Base-by-base conservation (phyloP, 1,140 invertebrate genomes). In the Dufourea novaeangliae region DNA sequence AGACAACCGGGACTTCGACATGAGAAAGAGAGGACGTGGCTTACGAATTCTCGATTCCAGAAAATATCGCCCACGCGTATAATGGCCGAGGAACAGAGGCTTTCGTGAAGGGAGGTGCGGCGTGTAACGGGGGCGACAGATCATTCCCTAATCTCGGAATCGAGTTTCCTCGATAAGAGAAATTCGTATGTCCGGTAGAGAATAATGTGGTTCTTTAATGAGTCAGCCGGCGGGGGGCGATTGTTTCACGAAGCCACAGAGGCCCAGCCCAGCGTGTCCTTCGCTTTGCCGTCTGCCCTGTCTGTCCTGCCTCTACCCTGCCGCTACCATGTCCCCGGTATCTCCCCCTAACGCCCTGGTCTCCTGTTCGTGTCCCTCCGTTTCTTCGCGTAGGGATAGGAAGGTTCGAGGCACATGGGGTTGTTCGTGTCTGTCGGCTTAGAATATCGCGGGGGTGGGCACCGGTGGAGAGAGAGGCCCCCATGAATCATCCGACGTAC, bases 401-500 rank as follows among this genome's bases (percentile, higher is more conserved):
- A 84, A 84, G 68, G 80, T 79, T 25, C 22, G 68, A 68, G 59
- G 22, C 68, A 69, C 59, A 52, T n/a, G 69, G 62, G 66, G 83
- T 79, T 59, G 78, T 64, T 73, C 66, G 74, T 78, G 69, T 59
- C 81, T 78, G 72, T 59, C 81, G 83, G 86, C 80, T 88, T 86
- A 87, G 87, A 89, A 89, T 88, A 89, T 86, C 80, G 86, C 78
- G 80, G 83, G 78, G 85, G 86, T 80, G 83, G 83, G 57, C 54
- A 70, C 29, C 54, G 52, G 14, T 54, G 62, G 32, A 84, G 74
- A 80, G 77, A 82, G 74, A 81, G 77, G 79, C 62, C 86, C 74
- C 86, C 87, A 89, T 90, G 89, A 90, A 90, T 90, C 89, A 90
- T 90, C 88, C 86, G 79, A 84, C 84, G 69, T 84, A 84, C 82